These are phyloP conservation scores for Torymus aiolomorphi DNA, from an alignment of 2,888 invertebrate species.

Conservation along the genomic window DNA sequence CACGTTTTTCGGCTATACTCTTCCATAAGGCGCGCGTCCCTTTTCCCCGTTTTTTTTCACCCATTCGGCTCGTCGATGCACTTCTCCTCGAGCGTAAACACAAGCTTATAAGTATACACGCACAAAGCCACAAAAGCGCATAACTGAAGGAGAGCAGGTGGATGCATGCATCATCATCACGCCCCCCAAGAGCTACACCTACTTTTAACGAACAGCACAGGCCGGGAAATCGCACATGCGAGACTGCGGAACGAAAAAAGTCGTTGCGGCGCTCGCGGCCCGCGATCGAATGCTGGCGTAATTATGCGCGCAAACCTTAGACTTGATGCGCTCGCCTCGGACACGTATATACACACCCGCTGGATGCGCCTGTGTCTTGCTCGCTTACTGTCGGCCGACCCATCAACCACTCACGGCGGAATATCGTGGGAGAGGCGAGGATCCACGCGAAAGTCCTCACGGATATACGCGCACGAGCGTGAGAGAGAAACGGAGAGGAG, in stretches of 20 bases:
- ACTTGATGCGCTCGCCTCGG: constrained; percentile 5
- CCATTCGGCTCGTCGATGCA: background rate
- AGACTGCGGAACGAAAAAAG: constrained; percentile 14
- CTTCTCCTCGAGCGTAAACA: background rate
- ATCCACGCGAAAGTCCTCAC: constrained; percentile 14
- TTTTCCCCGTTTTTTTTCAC: background rate
- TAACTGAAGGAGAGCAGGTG: background rate
- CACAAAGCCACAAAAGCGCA: constrained; percentile 21
- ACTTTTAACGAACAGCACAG: too few relatives aligned
- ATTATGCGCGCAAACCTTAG: constrained; percentile 30
- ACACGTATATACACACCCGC: background rate
- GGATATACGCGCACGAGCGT: background rate
- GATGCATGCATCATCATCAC: background rate
- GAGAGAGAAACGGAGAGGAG: background rate
- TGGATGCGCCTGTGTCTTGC: too few relatives aligned
- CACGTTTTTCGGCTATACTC: constrained; percentile 23
- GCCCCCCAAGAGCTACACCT: background rate
- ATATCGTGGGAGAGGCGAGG: constrained; percentile 2
- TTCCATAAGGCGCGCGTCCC: background rate
- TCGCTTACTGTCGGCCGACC: too few relatives aligned
- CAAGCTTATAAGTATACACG: background rate
- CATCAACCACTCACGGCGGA: background rate
- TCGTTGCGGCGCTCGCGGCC: constrained; percentile 40
- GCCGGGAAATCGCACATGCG: constrained; percentile 17
- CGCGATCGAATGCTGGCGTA: constrained; percentile 25